phyloP scores from a whole-genome alignment of 1,140 invertebrate species.

The Telenomus remus region DNA sequence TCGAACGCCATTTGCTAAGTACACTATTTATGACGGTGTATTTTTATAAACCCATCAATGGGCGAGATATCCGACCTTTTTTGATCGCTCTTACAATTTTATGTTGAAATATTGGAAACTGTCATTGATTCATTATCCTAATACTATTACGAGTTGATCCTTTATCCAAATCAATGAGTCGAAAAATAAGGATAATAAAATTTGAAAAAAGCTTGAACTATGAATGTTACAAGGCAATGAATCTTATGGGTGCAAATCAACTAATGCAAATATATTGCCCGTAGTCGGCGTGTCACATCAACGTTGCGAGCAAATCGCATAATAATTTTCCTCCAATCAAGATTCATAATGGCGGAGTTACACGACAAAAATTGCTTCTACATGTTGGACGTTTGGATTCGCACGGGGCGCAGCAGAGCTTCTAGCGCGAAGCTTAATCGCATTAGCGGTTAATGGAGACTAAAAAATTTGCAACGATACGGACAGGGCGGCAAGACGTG shows the following conservation, averaged over 20 bases:
- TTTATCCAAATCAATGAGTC: too few relatives aligned
- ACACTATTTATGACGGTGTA: constrained; percentile 9
- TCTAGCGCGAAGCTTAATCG: constrained; percentile 41
- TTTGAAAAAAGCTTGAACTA: too few relatives aligned
- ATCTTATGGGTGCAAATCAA: constrained; percentile 1
- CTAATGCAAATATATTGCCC: constrained; percentile 25
- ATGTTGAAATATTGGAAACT: too few relatives aligned
- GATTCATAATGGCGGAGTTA: constrained; percentile 3
- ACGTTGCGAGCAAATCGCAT: constrained; percentile 11
- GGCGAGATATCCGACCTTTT: too few relatives aligned
- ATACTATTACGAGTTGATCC: background rate
- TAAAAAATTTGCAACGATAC: constrained; percentile 29
- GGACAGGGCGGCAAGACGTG: constrained; percentile 13
- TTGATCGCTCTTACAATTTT: too few relatives aligned
- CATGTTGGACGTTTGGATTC: background rate
- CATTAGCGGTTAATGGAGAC: constrained; percentile 42
- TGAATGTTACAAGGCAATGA: constrained; percentile 5
- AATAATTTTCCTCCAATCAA: constrained; percentile 34
- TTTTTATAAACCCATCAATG: constrained; percentile 7
- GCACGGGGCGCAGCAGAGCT: constrained; percentile 5
- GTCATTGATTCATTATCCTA: constrained; percentile 10
- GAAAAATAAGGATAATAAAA: too few relatives aligned
- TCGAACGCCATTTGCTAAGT: constrained; percentile 1
- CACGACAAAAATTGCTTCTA: constrained; percentile 20
- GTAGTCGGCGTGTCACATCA: constrained; percentile 10